Evolutionary conservation across 2,888 invertebrate species (phyloP).

Genomic region (Azorinus chamasolen): DNA sequence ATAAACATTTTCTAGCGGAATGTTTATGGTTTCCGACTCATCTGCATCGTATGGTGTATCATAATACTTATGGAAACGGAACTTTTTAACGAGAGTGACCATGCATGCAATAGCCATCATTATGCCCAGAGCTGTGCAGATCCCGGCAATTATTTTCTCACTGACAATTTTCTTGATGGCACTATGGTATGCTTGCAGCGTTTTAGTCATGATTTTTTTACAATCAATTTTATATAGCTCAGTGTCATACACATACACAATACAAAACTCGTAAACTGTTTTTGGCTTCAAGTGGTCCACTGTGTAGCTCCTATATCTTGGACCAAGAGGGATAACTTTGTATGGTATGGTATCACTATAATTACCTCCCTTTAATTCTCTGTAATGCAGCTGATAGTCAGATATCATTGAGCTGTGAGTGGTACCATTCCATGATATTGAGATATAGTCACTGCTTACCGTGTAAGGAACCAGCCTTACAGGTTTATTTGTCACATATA

Average conservation of each 20-base stretch:
- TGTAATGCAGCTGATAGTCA: conserved; percentile 76
- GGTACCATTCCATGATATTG: conserved; percentile 85
- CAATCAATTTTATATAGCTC: conserved; percentile 76
- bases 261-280: conserved; percentile 86
- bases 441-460: conserved; percentile 85
- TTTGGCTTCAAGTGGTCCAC: conserved; percentile 85
- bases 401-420: conserved; percentile 70
- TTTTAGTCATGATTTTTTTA: conserved; percentile 72
- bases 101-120: conserved; percentile 84
- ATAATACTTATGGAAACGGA: conserved; percentile 84
- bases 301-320: conserved; percentile 84
- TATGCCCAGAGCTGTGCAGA: conserved; percentile 75
- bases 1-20: conserved; percentile 86
- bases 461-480: conserved; percentile 84
- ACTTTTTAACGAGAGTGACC: conserved; percentile 80
- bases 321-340: conserved; percentile 71
- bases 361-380: conserved; percentile 33
- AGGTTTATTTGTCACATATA: conserved; percentile 85
- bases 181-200: conserved; percentile 46
- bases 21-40: conserved; percentile 83
- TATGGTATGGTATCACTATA: conserved; percentile 25
- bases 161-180: conserved; percentile 74
- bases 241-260: conserved; percentile 81
- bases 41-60: conserved; percentile 80
- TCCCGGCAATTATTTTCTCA: conserved; percentile 76